A percentile compares a stretch with the other conserved stretches of the same genome.
These are phyloP conservation scores for Torymus aiolomorphi DNA, from an alignment of 2,888 invertebrate genomes.

Conservation along the genomic window DNA sequence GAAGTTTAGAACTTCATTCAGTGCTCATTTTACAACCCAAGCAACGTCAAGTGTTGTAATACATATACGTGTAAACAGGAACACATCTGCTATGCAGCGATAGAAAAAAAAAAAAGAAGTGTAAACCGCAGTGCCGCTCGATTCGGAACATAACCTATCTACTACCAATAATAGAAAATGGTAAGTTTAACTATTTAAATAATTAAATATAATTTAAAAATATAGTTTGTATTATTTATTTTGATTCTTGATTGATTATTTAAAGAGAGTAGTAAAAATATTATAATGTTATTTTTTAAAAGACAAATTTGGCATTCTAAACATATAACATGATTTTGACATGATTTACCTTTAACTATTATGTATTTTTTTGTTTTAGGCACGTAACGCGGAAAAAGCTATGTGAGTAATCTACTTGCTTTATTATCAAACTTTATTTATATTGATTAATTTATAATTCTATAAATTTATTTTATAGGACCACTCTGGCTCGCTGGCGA, in stretches of 20 bases:
- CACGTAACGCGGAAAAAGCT: slow-evolving; percentile 85
- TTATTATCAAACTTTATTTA: slow-evolving; percentile 64
- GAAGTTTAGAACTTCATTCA: no score
- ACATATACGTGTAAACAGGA: no score
- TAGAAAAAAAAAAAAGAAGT: no score
- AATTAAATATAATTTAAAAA: no score
- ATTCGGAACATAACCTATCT: no score
- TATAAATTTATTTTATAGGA: slow-evolving; percentile 80
- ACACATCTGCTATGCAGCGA: no score
- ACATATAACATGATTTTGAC: neutral
- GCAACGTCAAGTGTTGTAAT: no score
- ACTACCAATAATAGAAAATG: slow-evolving; percentile 11
- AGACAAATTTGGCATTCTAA: neutral
- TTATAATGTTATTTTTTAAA: neutral
- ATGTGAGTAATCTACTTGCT: slow-evolving; percentile 78
- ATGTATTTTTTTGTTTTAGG: slow-evolving; percentile 73
- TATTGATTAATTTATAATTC: slow-evolving; percentile 11
- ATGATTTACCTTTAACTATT: slow-evolving; percentile 5
- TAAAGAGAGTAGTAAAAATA: neutral
- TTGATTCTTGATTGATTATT: no score
- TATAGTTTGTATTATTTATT: no score
- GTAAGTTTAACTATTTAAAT: slow-evolving; percentile 1
- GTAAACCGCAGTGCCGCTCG: no score
- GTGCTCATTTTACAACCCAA: no score
- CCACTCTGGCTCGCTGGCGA: slow-evolving; percentile 98